A percentile compares a stretch with the other conserved stretches of the same genome.
phyloP scores from a whole-genome alignment of 2,113 vertebrate species.

The Zosterops borbonicus region DNA sequence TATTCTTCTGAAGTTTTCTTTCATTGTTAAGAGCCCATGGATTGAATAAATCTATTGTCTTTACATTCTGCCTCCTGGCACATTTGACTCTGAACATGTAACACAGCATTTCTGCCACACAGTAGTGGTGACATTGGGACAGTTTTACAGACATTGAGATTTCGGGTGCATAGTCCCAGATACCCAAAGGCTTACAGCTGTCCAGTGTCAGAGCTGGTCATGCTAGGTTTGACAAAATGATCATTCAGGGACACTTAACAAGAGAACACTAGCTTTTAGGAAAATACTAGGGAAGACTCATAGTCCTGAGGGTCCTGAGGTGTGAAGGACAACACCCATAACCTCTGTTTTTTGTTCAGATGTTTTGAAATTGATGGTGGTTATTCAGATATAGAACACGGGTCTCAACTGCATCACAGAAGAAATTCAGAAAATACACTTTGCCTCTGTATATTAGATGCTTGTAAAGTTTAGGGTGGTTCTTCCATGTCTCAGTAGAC shows the following conservation, averaged over 20 bases:
- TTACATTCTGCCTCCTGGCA: neutral
- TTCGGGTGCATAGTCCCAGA: neutral
- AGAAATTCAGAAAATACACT: neutral
- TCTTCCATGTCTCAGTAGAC: neutral
- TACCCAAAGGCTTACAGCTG: neutral
- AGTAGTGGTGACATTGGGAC: neutral
- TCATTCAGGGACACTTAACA: neutral
- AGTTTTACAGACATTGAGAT: neutral
- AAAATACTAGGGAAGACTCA: neutral
- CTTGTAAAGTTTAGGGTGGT: neutral
- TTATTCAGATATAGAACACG: neutral
- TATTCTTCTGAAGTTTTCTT: neutral
- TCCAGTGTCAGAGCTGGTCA: neutral
- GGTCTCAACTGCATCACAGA: neutral
- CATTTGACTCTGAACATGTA: neutral
- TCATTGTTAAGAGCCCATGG: neutral
- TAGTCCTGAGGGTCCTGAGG: neutral
- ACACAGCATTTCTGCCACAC: neutral
- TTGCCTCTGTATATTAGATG: neutral
- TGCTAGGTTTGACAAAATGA: neutral
- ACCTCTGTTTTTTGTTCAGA: neutral
- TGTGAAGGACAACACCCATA: fast-evolving
- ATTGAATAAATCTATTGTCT: neutral
- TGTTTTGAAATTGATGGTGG: neutral
- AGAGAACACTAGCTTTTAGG: neutral